These are phyloP conservation scores for Cynaeus angustus DNA, from an alignment of 2,888 invertebrate species.

Conservation along the genomic window DNA sequence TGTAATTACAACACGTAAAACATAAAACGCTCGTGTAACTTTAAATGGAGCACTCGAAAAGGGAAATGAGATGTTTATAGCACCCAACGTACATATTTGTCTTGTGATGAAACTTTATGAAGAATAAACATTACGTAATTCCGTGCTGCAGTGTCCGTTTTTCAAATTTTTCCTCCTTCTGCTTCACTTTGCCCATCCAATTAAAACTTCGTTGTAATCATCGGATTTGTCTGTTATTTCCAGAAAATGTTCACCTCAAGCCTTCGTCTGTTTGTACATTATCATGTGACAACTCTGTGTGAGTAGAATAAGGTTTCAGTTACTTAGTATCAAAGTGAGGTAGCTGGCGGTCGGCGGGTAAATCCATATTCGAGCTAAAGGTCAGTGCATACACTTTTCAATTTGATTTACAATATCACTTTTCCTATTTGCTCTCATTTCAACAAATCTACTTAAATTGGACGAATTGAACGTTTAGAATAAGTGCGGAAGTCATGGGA, in stretches of 20 bases:
- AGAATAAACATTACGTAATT: constrained; percentile 3
- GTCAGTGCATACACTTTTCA: constrained; percentile 16
- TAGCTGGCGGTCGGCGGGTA: constrained; percentile 24
- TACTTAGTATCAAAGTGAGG: constrained; percentile 41
- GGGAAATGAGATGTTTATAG: not conserved
- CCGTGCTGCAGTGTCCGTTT: not conserved
- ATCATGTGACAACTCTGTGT: constrained; percentile 42
- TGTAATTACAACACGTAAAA: no score
- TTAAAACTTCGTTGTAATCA: no score
- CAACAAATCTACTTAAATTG: not conserved
- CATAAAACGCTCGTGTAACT: no score
- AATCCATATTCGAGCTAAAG: constrained; percentile 9
- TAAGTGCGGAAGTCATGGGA: constrained; percentile 6
- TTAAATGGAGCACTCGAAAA: not conserved
- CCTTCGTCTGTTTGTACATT: constrained; percentile 41
- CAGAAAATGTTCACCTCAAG: constrained; percentile 28
- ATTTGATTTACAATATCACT: not conserved
- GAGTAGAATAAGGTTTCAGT: constrained; percentile 38
- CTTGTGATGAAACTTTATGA: constrained; percentile 16
- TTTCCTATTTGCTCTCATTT: constrained; percentile 4
- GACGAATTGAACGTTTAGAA: not conserved
- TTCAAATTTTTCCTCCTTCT: not conserved
- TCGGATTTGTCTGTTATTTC: constrained; percentile 14
- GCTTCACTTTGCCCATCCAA: no score
- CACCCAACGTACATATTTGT: constrained; percentile 12